Base-by-base conservation (phyloP, 2,888 invertebrate genomes). In the Chrysina gloriosa region DNA sequence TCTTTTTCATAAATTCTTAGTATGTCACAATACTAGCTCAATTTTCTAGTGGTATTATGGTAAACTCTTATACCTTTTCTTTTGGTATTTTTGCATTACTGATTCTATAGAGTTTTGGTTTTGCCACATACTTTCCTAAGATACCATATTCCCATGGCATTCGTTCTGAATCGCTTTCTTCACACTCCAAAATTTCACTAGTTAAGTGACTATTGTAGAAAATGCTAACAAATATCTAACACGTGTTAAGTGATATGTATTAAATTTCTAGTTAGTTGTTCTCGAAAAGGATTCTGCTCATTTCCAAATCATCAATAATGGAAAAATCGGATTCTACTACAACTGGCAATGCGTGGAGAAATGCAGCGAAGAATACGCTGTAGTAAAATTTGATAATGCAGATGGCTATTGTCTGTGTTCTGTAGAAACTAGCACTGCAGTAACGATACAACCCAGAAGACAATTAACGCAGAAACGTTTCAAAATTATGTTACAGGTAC, bases 291-390 rank as follows among this genome's bases (percentile, higher is more conserved):
- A 75, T 61, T 64, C 69, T 23, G 56, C 82, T 1, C 72, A 71
- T 7, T 80, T 84, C 66, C 73, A 74, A 61, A 76, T 84, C 47
- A 65, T 50, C 1, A 85, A 84, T 70, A 69, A 71, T 14, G 83
- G 84, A 3, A 77, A 79, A 47, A 75, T 78, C 14, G 76, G 79
- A 7, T 82, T 84, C 71, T 79, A 78, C 66, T 84, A 80, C 70
- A 69, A 71, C 3, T 84, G 84, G 83, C 74, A 74, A 11, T 71
- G 78, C n/a, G 75, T 77, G 14, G 75, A 77, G 9, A 75, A 78
- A 48, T 69, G 56, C 19, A 42, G 69, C 48, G 72, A 72, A 4
- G 73, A 74, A 47, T 74, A 70, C 47, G 64, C 74, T 3, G 67
- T 67, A 21, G 27, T 78, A 6, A 39, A 54, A 3, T 71, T 78